Conservation (phyloP, 2,113 vertebrate genomes). For the Alligator sinensis region DNA sequence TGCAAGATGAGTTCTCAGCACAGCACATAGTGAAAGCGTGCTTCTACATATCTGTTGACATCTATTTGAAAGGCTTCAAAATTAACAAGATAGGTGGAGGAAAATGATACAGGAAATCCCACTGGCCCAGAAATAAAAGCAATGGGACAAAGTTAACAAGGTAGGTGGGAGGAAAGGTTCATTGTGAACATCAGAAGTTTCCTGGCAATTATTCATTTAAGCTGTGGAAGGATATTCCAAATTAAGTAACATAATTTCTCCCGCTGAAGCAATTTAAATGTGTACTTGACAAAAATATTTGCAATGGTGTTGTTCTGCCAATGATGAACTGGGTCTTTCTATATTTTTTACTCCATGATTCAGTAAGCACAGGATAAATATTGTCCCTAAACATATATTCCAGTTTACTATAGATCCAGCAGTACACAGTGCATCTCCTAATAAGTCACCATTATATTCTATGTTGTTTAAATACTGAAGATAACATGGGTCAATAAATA, state of each 20-base stretch:
- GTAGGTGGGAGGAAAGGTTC: neutral
- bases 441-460: neutral
- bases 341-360: neutral
- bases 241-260: neutral
- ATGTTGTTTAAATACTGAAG: neutral
- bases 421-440: neutral
- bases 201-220: neutral
- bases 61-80: neutral
- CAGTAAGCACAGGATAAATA: neutral
- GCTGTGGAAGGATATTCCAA: neutral
- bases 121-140: neutral
- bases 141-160: neutral
- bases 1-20: neutral
- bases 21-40: neutral
- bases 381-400: accelerated
- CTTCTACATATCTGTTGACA: neutral
- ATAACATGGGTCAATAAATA: neutral
- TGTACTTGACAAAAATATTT: neutral
- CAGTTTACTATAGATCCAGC: neutral
- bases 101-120: neutral
- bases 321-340: neutral
- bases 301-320: neutral
- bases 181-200: neutral
- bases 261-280: neutral
- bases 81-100: neutral